Evolutionary conservation across 1,140 invertebrate species (phyloP), one percentile per base, ranked within the genome.

Genomic region (Calephelis nemesis): DNA sequence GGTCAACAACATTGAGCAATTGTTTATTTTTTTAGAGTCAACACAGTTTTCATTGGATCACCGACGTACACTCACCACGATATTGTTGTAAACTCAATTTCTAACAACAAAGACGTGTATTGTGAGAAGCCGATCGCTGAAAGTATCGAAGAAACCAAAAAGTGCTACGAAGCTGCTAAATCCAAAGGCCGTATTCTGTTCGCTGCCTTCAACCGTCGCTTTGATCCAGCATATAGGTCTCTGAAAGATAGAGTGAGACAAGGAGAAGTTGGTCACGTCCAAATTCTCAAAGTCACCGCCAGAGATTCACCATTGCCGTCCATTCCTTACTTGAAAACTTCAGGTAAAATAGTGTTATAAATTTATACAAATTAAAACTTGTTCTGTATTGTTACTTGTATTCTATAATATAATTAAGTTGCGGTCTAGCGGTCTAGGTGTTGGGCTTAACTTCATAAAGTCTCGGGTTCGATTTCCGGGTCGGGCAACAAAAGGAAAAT

Each of bases 111-210:
- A 74, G 93, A 93, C 10, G 94, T 96, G 0, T 95, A 96, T 75
- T 95, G 95, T 77, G 95, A 96, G 78, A 96, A 96, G 78, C 95
- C 95, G 0, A 93, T 96, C 19, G 94, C 95, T 11, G 90, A 94
- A 62, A 85, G 92, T 65, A 81, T 92, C 1, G 82, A 91, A 45
- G 87, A 92, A 3, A 93, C 93, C 0, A 84, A 83, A 48, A 92
- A 92, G 45, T 95, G 94, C 72, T 95, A 95, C 73, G 89, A 94
- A 11, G 76, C 92, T 0, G 95, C 95, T 0, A 90, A 92, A 62
- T 87, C 93, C 63, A 87, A 92, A 19, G 91, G 92, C 2, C 92
- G 92, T 49, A 90, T 93, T 2, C 79, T 96, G 6, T 93, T 95
- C 58, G 93, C 93, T 65, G 95, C 95, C 11, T 96, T 96, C 81